phyloP scores from a whole-genome alignment of 2,888 invertebrate genomes.

The Drosophila diplacantha region DNA sequence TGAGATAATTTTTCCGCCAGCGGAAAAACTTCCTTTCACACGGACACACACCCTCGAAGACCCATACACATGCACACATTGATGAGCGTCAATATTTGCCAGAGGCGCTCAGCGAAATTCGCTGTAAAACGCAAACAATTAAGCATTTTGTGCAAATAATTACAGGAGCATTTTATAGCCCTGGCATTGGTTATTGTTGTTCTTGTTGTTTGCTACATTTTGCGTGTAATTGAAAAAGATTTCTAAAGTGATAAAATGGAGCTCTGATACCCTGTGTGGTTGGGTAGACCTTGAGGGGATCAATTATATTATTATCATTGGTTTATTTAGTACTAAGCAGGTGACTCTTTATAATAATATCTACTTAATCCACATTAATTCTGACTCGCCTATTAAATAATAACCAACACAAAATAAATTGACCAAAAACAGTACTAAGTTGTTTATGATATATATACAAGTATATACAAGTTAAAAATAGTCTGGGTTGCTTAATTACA shows the following conservation, averaged over 20 bases:
- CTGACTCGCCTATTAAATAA: too few species aligned
- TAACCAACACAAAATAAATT: too few species aligned
- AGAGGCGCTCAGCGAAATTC: conserved; percentile 47
- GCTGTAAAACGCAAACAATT: conserved; percentile 66
- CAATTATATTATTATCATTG: background rate
- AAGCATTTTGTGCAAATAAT: conserved; percentile 67
- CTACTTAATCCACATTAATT: too few species aligned
- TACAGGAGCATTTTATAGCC: conserved; percentile 43
- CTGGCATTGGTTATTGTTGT: background rate
- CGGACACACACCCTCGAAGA: background rate
- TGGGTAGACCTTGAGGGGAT: background rate
- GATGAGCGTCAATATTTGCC: conserved; percentile 63
- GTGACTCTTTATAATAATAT: background rate
- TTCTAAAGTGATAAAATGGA: conserved; percentile 7
- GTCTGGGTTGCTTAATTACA: too few species aligned
- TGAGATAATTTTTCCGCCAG: conserved; percentile 41
- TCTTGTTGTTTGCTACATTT: conserved; percentile 49
- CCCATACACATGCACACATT: conserved; percentile 7
- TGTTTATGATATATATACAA: too few species aligned
- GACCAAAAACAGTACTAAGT: too few species aligned
- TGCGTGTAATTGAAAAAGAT: conserved; percentile 60
- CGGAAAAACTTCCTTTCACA: conserved; percentile 31
- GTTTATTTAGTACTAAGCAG: background rate
- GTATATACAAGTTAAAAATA: too few species aligned
- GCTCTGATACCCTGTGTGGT: conserved; percentile 11